Percentiles rank a stretch among this genome's conserved stretches.
Evolutionary conservation across 2,888 invertebrate genomes (phyloP).

Genomic region (Hermaeophaga mercurialis): DNA sequence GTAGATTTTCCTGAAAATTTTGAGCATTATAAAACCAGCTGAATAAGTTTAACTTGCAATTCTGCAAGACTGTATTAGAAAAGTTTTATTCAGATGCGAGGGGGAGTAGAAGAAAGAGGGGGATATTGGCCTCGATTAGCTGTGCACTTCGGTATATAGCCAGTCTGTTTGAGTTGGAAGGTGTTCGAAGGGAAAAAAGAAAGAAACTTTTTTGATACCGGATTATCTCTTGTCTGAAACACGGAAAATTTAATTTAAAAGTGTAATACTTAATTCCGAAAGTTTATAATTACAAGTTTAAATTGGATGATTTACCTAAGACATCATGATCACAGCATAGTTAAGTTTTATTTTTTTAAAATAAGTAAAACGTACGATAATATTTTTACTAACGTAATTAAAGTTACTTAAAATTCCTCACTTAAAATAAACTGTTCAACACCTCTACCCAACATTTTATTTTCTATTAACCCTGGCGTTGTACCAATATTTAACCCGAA

Average conservation of each 20-base stretch:
- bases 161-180: not conserved
- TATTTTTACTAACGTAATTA: too few species aligned
- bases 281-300: too few species aligned
- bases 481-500: too few species aligned
- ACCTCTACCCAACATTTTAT: too few species aligned
- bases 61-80: conserved; percentile 14
- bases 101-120: not conserved
- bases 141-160: conserved; percentile 1
- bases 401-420: too few species aligned
- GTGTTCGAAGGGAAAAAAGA: conserved; percentile 1
- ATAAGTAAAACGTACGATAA: too few species aligned
- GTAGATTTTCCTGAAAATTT: conserved; percentile 11
- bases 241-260: conserved; percentile 1
- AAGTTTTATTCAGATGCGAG: conserved; percentile 15
- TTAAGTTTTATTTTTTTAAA: too few species aligned
- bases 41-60: conserved; percentile 9
- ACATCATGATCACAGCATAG: too few species aligned
- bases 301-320: too few species aligned
- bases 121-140: conserved; percentile 8
- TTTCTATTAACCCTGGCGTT: too few species aligned
- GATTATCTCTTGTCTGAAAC: conserved; percentile 4
- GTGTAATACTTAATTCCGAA: too few species aligned
- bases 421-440: too few species aligned
- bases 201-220: not conserved
- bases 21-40: conserved; percentile 11